phyloP scores from a whole-genome alignment of 23 tunicate genomes.

The Aplidium turbinatum region DNA sequence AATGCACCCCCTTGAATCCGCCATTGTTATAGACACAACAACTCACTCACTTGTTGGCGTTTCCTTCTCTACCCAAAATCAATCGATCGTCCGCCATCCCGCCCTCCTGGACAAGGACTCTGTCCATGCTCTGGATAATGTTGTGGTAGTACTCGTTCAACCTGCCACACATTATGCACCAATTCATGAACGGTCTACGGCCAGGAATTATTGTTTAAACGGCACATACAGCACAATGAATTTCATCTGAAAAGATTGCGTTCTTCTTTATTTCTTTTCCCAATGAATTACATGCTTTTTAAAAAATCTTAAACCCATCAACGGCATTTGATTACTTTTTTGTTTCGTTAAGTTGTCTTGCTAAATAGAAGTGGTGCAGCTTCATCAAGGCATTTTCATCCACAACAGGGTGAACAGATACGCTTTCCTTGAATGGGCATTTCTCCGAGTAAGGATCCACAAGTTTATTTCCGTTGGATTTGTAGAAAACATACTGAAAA shows the following conservation, averaged over 20 bases:
- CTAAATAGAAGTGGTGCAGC: constrained; percentile 66
- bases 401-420: constrained; percentile 61
- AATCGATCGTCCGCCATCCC: constrained; percentile 92
- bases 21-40: not conserved
- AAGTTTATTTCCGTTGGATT: constrained; percentile 6
- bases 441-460: constrained; percentile 30
- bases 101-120: constrained; percentile 72
- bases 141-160: constrained; percentile 68
- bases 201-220: no score
- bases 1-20: no score
- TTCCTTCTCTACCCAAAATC: constrained; percentile 83
- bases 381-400: constrained; percentile 43
- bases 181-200: no score
- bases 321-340: constrained; percentile 30
- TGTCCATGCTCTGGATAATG: constrained; percentile 73
- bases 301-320: no score
- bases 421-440: constrained; percentile 41
- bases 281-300: no score
- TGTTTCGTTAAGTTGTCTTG: constrained; percentile 70
- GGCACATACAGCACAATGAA: no score
- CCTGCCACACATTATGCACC: no score
- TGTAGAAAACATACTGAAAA: constrained; percentile 42
- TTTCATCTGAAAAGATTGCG: constrained; percentile 2
- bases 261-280: no score
- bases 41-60: constrained; percentile 58